Percentiles rank a stretch among this genome's conserved stretches.
These are phyloP conservation scores for Poeciliopsis retropinna DNA, from an alignment of 2,113 vertebrate genomes.

Conservation along the genomic window DNA sequence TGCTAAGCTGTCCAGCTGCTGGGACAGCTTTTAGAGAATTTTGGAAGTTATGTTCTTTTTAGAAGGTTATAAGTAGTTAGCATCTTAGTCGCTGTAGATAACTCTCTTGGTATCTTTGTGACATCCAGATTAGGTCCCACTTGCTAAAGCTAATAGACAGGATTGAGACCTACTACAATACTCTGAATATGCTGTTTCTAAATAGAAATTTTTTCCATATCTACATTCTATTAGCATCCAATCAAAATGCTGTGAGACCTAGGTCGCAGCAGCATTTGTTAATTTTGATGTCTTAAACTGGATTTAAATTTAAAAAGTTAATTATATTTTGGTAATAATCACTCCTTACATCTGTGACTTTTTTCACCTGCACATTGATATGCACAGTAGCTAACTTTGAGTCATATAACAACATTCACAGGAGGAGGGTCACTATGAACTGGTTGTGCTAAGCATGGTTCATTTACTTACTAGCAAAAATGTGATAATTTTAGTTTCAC, in stretches of 20 bases:
- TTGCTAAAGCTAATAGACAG: background rate
- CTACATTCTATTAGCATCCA: background rate
- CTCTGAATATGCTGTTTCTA: background rate
- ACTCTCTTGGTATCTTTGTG: background rate
- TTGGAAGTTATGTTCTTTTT: background rate
- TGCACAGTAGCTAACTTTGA: background rate
- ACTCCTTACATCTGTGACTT: background rate
- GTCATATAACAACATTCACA: too few species aligned
- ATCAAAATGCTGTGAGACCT: background rate
- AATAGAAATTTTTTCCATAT: background rate
- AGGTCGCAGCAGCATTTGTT: background rate
- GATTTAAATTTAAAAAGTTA: background rate
- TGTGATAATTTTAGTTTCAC: too few species aligned
- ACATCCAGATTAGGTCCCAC: background rate
- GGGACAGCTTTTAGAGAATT: background rate
- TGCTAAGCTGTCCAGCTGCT: background rate
- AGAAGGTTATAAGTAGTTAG: background rate
- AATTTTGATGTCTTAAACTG: background rate
- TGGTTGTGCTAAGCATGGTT: too few species aligned
- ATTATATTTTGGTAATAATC: background rate
- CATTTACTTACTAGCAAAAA: too few species aligned
- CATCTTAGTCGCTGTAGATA: background rate
- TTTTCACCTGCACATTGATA: background rate
- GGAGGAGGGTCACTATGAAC: too few species aligned
- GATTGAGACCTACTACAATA: background rate